Percentiles rank a stretch among this genome's conserved stretches.
phyloP scores from a whole-genome alignment of 2,113 vertebrate species.

The Girardinichthys multiradiatus region DNA sequence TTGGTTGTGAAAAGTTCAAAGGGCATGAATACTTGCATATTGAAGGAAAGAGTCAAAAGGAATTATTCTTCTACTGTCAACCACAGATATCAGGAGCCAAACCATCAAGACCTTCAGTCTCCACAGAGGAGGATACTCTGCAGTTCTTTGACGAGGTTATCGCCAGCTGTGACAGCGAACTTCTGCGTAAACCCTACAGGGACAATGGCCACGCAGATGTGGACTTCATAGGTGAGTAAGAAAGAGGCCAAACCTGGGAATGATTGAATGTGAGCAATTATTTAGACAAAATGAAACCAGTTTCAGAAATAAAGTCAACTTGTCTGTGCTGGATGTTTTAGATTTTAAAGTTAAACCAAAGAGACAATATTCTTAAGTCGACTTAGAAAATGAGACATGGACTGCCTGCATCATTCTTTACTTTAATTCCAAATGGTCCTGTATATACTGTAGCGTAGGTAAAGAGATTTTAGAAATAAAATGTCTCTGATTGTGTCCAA shows the following conservation, averaged over 20 bases:
- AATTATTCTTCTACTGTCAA: not conserved
- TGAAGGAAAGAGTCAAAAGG: not conserved
- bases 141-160: slow-evolving; percentile 92
- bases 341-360: not conserved
- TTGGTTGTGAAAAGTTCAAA: not conserved
- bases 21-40: not conserved
- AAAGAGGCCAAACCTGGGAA: not conserved
- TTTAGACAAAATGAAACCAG: not conserved
- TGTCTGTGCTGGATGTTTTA: not conserved
- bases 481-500: not conserved
- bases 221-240: slow-evolving; percentile 89
- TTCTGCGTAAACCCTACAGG: slow-evolving; percentile 68
- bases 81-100: slow-evolving; percentile 62
- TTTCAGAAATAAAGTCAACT: not conserved
- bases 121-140: slow-evolving; percentile 87
- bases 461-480: not conserved
- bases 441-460: no score
- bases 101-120: slow-evolving; percentile 64
- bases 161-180: slow-evolving; percentile 88
- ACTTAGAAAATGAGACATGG: not conserved
- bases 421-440: not conserved
- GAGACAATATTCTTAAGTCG: not conserved
- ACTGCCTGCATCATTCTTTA: not conserved
- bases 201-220: slow-evolving; percentile 87
- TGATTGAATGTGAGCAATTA: not conserved